A percentile compares a stretch with the other conserved stretches of the same genome.
phyloP scores from a whole-genome alignment of 2,888 invertebrate species.

The Cephus spinipes region DNA sequence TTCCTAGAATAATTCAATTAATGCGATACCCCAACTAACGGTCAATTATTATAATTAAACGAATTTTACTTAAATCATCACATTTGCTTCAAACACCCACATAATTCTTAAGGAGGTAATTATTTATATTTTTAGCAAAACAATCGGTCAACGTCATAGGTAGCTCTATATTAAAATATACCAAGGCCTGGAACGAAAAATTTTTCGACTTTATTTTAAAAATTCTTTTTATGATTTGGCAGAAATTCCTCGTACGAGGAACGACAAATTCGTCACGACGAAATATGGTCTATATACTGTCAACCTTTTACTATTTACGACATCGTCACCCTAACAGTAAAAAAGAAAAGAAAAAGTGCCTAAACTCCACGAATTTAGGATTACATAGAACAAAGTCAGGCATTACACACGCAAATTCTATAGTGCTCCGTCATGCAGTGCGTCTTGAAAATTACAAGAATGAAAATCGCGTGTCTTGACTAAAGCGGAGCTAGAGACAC shows the following conservation, averaged over 20 bases:
- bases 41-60: neutral
- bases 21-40: neutral
- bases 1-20: neutral
- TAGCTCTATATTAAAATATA: neutral
- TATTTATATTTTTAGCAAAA: neutral
- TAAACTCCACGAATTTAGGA: neutral
- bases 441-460: conserved; percentile 21
- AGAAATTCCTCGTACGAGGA: neutral
- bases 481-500: neutral
- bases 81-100: neutral
- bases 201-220: too few relatives aligned
- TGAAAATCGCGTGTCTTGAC: conserved; percentile 30
- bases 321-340: neutral
- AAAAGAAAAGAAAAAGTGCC: neutral
- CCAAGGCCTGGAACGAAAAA: neutral
- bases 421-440: conserved; percentile 7
- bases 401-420: conserved; percentile 24
- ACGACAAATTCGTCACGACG: neutral
- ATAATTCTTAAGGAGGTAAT: neutral
- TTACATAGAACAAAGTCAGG: conserved; percentile 14
- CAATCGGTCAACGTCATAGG: too few relatives aligned
- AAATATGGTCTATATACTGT: neutral
- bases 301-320: neutral
- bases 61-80: neutral
- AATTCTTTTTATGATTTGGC: neutral